These are phyloP conservation scores for Dendroctonus valens DNA, from an alignment of 1,140 invertebrate species.

Conservation along the genomic window DNA sequence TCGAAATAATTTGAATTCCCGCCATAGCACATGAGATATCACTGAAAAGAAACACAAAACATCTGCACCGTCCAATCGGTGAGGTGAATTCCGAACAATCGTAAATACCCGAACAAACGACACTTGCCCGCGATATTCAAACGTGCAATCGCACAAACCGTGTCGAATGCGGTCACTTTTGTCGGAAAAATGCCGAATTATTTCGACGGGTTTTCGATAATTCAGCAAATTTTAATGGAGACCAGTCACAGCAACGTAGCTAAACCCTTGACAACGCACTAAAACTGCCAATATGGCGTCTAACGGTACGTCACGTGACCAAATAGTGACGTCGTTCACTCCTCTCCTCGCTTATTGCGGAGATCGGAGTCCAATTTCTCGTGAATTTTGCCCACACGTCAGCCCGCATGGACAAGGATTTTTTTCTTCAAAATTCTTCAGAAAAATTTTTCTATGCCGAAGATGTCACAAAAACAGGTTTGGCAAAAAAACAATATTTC, in stretches of 20 bases:
- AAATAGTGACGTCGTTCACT: constrained; percentile 52
- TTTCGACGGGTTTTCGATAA: constrained; percentile 1
- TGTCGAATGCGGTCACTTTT: constrained; percentile 5
- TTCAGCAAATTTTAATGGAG: constrained; percentile 16
- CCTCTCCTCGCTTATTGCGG: constrained; percentile 37
- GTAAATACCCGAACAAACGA: constrained; percentile 50
- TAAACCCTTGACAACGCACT: constrained; percentile 49
- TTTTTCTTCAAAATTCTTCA: too few species aligned
- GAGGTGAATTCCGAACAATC: constrained; percentile 45
- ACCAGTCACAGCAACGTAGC: constrained; percentile 34
- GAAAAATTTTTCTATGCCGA: too few species aligned
- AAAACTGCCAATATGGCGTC: constrained; percentile 57
- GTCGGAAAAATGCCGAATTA: neutral
- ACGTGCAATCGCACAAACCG: constrained; percentile 23
- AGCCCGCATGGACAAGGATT: neutral
- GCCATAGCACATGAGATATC: constrained; percentile 45
- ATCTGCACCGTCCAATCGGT: constrained; percentile 49
- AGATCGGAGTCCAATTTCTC: neutral
- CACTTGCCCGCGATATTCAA: constrained; percentile 47
- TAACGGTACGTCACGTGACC: constrained; percentile 55
- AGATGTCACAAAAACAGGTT: too few species aligned
- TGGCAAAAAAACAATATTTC: too few species aligned
- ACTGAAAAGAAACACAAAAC: constrained; percentile 44
- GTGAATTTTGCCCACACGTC: constrained; percentile 15
- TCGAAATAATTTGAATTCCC: constrained; percentile 43